Evolutionary conservation across 2,888 invertebrate species (phyloP).

Genomic region (Oxytorus armatus): DNA sequence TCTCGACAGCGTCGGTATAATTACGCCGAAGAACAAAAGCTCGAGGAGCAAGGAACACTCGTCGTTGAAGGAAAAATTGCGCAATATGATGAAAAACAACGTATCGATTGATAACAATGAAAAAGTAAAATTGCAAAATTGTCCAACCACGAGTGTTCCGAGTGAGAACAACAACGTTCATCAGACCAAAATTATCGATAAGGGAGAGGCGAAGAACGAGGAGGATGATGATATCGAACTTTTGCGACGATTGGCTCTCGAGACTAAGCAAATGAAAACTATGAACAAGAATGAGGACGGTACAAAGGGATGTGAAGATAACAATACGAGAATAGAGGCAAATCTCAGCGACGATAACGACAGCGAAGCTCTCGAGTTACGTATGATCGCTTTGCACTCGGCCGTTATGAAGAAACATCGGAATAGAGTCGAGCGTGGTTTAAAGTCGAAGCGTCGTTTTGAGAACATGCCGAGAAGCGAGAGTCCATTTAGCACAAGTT

Average conservation of each 20-base stretch:
- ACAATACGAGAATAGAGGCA: slow-evolving; percentile 30
- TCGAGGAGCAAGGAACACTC: slow-evolving; percentile 74
- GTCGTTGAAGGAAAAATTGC: slow-evolving; percentile 81
- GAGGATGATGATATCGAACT: slow-evolving; percentile 77
- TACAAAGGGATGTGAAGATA: too few relatives aligned
- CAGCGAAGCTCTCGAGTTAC: slow-evolving; percentile 87
- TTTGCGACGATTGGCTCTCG: slow-evolving; percentile 78
- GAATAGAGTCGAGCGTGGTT: slow-evolving; percentile 82
- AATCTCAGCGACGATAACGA: slow-evolving; percentile 84
- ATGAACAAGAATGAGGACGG: slow-evolving; percentile 58
- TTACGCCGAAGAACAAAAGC: slow-evolving; percentile 61
- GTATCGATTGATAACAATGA: slow-evolving; percentile 10
- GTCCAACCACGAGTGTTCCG: not conserved
- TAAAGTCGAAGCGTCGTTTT: slow-evolving; percentile 47
- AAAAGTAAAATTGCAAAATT: not conserved
- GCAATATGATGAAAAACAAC: slow-evolving; percentile 77
- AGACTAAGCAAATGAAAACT: slow-evolving; percentile 78
- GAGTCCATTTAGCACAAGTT: slow-evolving; percentile 79
- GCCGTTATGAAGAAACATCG: slow-evolving; percentile 88
- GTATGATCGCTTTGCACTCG: slow-evolving; percentile 89
- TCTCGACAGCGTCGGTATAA: slow-evolving; percentile 74
- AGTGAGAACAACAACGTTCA: slow-evolving; percentile 43
- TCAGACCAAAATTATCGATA: slow-evolving; percentile 11
- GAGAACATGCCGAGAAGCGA: slow-evolving; percentile 69
- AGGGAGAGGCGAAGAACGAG: slow-evolving; percentile 19